A percentile compares a stretch with the other conserved stretches of the same genome.
These are phyloP conservation scores for Drosophila ezoana DNA, from an alignment of 2,888 invertebrate species.

Conservation along the genomic window DNA sequence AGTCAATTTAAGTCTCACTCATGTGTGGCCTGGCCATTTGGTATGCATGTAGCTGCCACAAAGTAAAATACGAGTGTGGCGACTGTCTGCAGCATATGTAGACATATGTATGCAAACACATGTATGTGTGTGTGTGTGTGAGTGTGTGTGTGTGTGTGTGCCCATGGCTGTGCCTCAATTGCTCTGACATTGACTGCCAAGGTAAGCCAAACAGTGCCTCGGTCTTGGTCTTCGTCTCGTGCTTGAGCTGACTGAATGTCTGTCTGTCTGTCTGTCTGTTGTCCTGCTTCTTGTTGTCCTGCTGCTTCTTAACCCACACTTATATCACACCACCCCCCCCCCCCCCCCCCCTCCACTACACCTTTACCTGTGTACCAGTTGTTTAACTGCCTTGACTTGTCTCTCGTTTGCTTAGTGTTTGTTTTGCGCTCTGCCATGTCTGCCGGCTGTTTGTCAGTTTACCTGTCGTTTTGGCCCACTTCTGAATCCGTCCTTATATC, in stretches of 20 bases:
- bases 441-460: conserved; percentile 59
- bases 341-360: not conserved
- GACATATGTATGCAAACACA: conserved; percentile 13
- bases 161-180: conserved; percentile 59
- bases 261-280: conserved; percentile 19
- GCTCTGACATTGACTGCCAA: conserved; percentile 76
- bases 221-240: conserved; percentile 35
- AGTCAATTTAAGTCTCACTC: conserved; percentile 35
- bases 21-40: conserved; percentile 31
- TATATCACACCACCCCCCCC: too few species aligned
- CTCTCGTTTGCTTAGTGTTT: conserved; percentile 57
- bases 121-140: conserved; percentile 11
- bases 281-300: conserved; percentile 6
- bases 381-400: conserved; percentile 59
- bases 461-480: conserved; percentile 29
- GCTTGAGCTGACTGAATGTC: conserved; percentile 28
- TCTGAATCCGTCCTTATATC: conserved; percentile 1
- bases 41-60: conserved; percentile 30
- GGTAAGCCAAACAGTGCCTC: conserved; percentile 58
- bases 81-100: conserved; percentile 24
- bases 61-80: conserved; percentile 43
- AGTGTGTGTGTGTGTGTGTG: conserved; percentile 12
- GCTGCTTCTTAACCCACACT: not conserved
- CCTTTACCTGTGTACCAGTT: conserved; percentile 12
- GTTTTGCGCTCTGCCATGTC: conserved; percentile 57